These are phyloP conservation scores for Mylabris sibirica DNA, from an alignment of 2,888 invertebrate genomes.

Conservation along the genomic window DNA sequence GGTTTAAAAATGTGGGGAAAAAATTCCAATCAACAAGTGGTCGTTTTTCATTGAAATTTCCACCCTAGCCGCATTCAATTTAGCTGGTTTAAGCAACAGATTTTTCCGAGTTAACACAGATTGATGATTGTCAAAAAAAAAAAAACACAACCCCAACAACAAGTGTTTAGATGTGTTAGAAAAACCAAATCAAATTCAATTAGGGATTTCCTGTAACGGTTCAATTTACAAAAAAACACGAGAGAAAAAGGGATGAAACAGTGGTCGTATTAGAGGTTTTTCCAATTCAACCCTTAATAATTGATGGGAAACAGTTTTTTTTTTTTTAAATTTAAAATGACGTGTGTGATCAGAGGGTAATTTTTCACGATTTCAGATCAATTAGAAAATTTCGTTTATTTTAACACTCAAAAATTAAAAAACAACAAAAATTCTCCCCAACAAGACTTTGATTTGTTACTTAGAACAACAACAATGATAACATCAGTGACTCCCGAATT, in stretches of 20 bases:
- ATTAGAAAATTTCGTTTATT: not conserved
- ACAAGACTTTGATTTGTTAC: conserved; percentile 7
- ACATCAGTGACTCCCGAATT: conserved; percentile 29
- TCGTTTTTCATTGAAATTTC: conserved; percentile 1
- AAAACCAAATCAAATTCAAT: not conserved
- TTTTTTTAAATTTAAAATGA: not conserved
- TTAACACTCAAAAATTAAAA: conserved; percentile 13
- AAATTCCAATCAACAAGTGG: not conserved
- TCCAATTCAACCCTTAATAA: not conserved
- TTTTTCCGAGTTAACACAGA: not conserved
- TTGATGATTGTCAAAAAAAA: not conserved
- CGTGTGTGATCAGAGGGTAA: not conserved
- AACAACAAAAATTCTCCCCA: conserved; percentile 23
- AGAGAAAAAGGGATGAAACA: not conserved
- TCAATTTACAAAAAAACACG: not conserved
- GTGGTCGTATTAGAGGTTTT: not conserved
- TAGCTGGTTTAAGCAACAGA: not conserved
- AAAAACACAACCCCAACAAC: not conserved
- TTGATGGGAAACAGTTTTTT: not conserved
- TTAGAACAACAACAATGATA: conserved; percentile 2
- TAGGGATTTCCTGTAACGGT: not conserved
- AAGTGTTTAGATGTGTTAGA: not conserved
- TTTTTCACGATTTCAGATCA: not conserved
- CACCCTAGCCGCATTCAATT: not conserved
- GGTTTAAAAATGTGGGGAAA: not conserved